Evolutionary conservation across 2,888 invertebrate species (phyloP).

Genomic region (Gortyna flavago): DNA sequence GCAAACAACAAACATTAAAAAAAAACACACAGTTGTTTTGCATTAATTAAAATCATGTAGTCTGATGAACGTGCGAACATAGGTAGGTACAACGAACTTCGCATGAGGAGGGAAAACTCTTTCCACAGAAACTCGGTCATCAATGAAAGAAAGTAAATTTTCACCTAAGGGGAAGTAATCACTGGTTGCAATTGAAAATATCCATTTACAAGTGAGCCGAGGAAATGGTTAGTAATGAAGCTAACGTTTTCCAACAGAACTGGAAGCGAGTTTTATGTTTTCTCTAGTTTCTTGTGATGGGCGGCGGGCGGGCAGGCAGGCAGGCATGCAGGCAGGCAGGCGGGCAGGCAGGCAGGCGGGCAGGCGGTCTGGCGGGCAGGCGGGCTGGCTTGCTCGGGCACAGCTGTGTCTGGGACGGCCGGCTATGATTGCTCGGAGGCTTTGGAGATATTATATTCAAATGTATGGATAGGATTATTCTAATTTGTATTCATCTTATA

Average conservation of each 20-base stretch:
- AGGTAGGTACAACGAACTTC: slow-evolving; percentile 36
- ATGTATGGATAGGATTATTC: slow-evolving; percentile 35
- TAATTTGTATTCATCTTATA: slow-evolving; percentile 27
- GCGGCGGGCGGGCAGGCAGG: slow-evolving; percentile 49
- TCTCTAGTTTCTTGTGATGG: slow-evolving; percentile 65
- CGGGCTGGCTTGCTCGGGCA: slow-evolving; percentile 23
- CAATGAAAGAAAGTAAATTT: slow-evolving; percentile 80
- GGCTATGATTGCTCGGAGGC: slow-evolving; percentile 47
- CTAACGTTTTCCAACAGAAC: slow-evolving; percentile 71
- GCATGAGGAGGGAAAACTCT: slow-evolving; percentile 62
- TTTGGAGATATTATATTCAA: slow-evolving; percentile 43
- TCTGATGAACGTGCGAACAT: slow-evolving; percentile 7
- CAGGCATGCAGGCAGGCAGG: no score
- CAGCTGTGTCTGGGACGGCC: slow-evolving; percentile 47
- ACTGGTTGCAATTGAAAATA: slow-evolving; percentile 79
- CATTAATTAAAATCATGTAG: slow-evolving; percentile 21
- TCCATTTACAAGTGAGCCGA: slow-evolving; percentile 73
- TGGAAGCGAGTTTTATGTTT: slow-evolving; percentile 71
- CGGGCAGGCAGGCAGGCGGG: slow-evolving; percentile 19
- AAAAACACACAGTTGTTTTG: slow-evolving; percentile 15
- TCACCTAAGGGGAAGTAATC: slow-evolving; percentile 79
- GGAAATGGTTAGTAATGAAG: slow-evolving; percentile 72
- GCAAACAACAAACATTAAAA: slow-evolving; percentile 4
- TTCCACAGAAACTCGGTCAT: slow-evolving; percentile 69
- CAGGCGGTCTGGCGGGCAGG: slow-evolving; percentile 22